Conservation (phyloP, 2,797 vertebrate species). For the Anableps anableps region DNA sequence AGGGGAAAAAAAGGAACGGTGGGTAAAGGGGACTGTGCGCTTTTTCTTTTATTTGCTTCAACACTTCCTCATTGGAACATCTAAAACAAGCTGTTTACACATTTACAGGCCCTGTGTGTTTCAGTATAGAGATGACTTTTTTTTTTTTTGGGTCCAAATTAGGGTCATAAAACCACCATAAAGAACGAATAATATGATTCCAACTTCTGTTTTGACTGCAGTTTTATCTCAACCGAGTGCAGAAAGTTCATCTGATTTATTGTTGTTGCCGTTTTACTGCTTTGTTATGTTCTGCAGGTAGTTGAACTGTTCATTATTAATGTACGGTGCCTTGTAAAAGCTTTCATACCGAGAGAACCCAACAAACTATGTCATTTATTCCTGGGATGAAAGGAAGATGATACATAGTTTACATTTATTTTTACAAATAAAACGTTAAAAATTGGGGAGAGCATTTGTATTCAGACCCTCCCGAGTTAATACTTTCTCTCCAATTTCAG, state of each 20-base stretch:
- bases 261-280: not conserved
- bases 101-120: slow-evolving; percentile 12
- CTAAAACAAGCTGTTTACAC: slow-evolving; percentile 25
- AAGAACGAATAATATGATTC: not conserved
- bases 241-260: not conserved
- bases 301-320: not conserved
- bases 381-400: not conserved
- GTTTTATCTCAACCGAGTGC: not conserved
- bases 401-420: not conserved
- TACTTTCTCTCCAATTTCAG: not conserved
- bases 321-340: not conserved
- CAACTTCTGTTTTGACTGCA: not conserved
- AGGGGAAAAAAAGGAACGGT: not conserved
- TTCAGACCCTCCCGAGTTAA: not conserved
- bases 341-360: not conserved
- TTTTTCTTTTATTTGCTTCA: slow-evolving; percentile 19
- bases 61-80: slow-evolving; percentile 35
- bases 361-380: not conserved
- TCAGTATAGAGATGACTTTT: not conserved
- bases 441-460: not conserved
- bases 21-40: slow-evolving; percentile 7
- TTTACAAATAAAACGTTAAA: not conserved
- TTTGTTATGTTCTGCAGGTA: no score
- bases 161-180: not conserved
- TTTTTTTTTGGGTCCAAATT: not conserved